Conservation (phyloP, 2,113 vertebrate species). For the Dromiciops gliroides region DNA sequence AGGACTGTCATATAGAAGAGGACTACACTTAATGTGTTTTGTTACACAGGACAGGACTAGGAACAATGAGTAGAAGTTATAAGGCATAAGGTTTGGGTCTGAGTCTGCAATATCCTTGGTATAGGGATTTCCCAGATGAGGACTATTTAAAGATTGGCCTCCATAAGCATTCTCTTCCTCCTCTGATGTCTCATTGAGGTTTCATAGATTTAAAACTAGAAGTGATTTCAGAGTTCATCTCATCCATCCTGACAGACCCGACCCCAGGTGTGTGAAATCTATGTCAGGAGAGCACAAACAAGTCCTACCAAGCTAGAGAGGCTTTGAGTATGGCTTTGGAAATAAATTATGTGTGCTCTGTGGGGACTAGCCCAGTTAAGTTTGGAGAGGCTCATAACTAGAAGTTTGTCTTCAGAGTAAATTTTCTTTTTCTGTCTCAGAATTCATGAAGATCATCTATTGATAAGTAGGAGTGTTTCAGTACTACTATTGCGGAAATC, state of each 20-base stretch:
- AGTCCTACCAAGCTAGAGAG: neutral
- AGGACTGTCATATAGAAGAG: neutral
- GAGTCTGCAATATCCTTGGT: neutral
- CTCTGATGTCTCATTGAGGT: neutral
- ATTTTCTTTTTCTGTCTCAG: too few species aligned
- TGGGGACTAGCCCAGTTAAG: neutral
- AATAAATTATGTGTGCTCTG: neutral
- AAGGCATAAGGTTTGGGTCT: neutral
- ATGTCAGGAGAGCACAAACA: neutral
- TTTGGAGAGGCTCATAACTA: neutral
- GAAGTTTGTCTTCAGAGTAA: neutral
- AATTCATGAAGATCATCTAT: neutral
- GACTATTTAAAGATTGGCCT: neutral
- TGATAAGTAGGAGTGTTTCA: neutral
- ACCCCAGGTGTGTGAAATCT: neutral
- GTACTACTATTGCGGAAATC: neutral
- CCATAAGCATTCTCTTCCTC: neutral
- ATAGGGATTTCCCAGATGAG: neutral
- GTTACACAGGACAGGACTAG: neutral
- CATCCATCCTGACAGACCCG: neutral
- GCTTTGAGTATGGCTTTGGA: neutral
- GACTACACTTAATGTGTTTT: neutral
- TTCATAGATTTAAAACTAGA: neutral
- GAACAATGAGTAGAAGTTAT: neutral
- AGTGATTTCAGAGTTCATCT: neutral